phyloP scores from a whole-genome alignment of 1,140 invertebrate species.

The Atta texana region DNA sequence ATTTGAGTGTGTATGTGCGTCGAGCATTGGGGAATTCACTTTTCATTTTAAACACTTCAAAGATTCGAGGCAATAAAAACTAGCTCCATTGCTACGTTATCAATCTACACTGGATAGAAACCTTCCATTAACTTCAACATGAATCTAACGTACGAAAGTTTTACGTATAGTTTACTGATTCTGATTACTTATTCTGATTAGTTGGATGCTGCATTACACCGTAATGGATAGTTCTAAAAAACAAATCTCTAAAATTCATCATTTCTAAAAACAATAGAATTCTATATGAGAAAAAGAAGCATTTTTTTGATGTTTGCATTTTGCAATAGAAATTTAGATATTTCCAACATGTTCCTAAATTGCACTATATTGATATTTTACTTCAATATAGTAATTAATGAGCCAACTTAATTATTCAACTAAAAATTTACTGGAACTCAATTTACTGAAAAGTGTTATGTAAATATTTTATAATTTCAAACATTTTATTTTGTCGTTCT shows the following conservation, averaged over 20 bases:
- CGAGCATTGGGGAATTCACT: not conserved
- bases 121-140: constrained; percentile 26
- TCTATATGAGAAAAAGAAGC: too few species aligned
- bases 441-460: not conserved
- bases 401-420: not conserved
- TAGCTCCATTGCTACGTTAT: not conserved
- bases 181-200: not conserved
- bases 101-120: not conserved
- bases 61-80: constrained; percentile 9
- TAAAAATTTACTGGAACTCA: not conserved
- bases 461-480: not conserved
- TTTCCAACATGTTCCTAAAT: not conserved
- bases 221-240: constrained; percentile 18
- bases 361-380: not conserved
- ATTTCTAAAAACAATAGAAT: constrained; percentile 19
- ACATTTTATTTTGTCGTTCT: not conserved
- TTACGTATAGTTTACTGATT: not conserved
- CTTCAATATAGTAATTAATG: not conserved
- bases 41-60: constrained; percentile 35
- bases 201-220: not conserved
- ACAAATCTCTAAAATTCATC: not conserved
- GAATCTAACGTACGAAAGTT: not conserved
- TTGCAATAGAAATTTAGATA: not conserved
- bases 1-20: not conserved
- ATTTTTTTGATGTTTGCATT: not conserved